Evolutionary conservation across 2,888 invertebrate species (phyloP).

Genomic region (Luperina testacea): DNA sequence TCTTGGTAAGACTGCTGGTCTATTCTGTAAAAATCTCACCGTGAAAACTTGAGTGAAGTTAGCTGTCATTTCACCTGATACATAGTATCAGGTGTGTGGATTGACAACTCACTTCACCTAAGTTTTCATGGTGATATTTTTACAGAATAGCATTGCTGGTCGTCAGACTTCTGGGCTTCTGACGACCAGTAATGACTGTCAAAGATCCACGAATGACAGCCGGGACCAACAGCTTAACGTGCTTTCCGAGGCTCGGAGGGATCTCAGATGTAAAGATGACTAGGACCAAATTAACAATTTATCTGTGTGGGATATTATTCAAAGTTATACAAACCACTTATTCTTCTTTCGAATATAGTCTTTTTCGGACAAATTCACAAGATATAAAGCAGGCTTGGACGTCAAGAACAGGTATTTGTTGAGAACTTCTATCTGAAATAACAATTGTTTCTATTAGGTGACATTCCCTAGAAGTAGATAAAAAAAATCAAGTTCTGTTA

Average conservation of each 20-base stretch:
- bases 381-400: constrained; percentile 98
- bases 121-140: too few species aligned
- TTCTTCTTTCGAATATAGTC: constrained; percentile 99
- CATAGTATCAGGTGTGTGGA: too few species aligned
- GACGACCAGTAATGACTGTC: not conserved
- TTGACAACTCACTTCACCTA: too few species aligned
- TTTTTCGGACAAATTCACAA: constrained; percentile 99
- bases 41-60: too few species aligned
- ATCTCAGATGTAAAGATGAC: not conserved
- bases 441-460: constrained; percentile 2
- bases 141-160: not conserved
- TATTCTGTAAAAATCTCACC: too few species aligned
- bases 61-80: too few species aligned
- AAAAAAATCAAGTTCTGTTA: not conserved
- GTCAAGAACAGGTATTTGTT: constrained; percentile 99
- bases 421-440: constrained; percentile 96
- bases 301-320: not conserved
- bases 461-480: not conserved
- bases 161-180: not conserved
- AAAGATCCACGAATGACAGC: not conserved
- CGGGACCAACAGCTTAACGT: not conserved
- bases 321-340: constrained; percentile 93
- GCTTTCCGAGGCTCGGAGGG: not conserved
- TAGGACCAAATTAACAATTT: not conserved
- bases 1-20: too few species aligned